These are phyloP conservation scores for Aegotheles bennettii DNA, from an alignment of 2,113 vertebrate genomes.

Conservation along the genomic window DNA sequence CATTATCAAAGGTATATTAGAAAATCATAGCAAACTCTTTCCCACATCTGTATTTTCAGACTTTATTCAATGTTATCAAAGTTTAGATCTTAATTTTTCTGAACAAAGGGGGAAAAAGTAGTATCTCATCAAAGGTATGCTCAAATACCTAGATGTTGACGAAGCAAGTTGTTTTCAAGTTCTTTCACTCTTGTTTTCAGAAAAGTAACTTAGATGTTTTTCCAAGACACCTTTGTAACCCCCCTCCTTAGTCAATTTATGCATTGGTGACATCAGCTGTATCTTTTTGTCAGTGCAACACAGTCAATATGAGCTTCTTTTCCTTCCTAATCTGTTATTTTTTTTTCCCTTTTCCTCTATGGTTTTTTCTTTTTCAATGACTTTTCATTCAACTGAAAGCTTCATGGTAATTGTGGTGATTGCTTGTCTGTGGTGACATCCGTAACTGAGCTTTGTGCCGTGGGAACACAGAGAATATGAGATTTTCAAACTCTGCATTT, in stretches of 20 bases:
- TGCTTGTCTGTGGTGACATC: constrained; percentile 7
- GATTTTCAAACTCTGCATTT: constrained; percentile 39
- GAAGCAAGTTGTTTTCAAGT: neutral
- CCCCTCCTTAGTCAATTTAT: neutral
- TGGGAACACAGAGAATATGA: constrained; percentile 34
- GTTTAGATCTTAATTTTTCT: neutral
- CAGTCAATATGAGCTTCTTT: neutral
- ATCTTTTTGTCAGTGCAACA: neutral
- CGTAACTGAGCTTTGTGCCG: constrained; percentile 26
- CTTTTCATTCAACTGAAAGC: constrained; percentile 45
- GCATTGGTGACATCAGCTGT: neutral
- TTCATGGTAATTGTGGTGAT: neutral
- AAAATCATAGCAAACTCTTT: neutral
- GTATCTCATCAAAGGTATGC: neutral
- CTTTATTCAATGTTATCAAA: neutral
- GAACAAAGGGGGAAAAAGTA: neutral
- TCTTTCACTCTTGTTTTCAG: neutral
- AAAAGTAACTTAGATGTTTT: neutral
- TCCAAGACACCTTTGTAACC: neutral
- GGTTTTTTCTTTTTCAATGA: constrained; percentile 17
- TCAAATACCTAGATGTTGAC: neutral
- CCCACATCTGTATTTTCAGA: neutral
- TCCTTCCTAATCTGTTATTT: neutral
- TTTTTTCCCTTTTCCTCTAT: neutral
- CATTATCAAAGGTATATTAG: neutral